Evolutionary conservation across 2,113 vertebrate species (phyloP).

Genomic region (Vulpes lagopus): DNA sequence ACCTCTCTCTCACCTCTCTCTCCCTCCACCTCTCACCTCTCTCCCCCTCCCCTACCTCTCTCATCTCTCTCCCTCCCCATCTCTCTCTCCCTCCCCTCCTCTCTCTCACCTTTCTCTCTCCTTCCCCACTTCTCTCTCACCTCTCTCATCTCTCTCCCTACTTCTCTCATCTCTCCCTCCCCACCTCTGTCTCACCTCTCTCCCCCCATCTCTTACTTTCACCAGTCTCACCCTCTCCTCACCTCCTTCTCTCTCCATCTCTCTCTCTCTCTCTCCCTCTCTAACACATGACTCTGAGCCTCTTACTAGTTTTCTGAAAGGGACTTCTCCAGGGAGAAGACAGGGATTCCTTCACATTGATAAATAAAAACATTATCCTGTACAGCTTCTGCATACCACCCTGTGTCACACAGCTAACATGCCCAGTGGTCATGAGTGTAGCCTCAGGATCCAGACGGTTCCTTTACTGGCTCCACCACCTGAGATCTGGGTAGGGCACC

Average conservation of each 20-base stretch:
- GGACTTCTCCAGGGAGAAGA: not conserved
- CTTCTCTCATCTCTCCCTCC: not conserved
- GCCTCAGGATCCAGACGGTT: not conserved
- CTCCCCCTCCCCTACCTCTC: not conserved
- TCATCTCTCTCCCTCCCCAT: not conserved
- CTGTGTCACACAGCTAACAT: not conserved
- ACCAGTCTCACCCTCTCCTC: no score
- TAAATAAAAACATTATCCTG: not conserved
- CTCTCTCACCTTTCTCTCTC: not conserved
- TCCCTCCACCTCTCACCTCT: not conserved
- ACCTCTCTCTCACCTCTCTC: not conserved
- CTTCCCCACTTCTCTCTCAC: not conserved
- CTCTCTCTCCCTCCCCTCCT: not conserved
- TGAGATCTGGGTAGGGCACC: no score
- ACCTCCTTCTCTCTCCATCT: not conserved
- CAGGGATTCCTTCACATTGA: not conserved
- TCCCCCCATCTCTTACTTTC: not conserved
- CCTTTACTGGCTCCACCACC: no score
- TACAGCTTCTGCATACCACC: not conserved
- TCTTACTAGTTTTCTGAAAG: not conserved
- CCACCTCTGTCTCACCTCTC: not conserved
- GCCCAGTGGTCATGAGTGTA: not conserved
- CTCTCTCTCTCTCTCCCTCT: not conserved
- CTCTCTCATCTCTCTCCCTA: not conserved
- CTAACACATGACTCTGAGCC: not conserved